phyloP scores from a whole-genome alignment of 2,888 invertebrate species.

The Drosophila mettleri region DNA sequence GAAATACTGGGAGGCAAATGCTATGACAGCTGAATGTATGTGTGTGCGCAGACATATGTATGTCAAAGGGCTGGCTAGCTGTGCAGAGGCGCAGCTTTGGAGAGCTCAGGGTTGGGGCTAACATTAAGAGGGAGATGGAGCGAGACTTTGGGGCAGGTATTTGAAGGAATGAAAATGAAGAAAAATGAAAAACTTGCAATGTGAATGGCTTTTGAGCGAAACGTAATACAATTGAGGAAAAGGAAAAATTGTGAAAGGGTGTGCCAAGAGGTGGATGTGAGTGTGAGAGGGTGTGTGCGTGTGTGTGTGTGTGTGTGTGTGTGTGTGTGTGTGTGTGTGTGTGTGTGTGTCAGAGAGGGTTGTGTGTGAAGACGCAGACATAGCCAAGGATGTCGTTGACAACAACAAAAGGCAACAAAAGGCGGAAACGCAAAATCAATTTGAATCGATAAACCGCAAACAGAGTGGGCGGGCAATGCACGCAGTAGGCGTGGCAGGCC shows the following conservation, averaged over 20 bases:
- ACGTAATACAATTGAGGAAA: slow-evolving; percentile 45
- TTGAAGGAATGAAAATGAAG: slow-evolving; percentile 5
- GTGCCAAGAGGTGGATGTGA: not conserved
- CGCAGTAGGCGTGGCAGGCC: slow-evolving; percentile 8
- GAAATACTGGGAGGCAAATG: slow-evolving; percentile 34
- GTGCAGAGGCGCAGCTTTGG: not conserved
- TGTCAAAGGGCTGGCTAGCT: not conserved
- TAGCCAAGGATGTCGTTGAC: slow-evolving; percentile 58
- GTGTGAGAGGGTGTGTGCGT: not conserved
- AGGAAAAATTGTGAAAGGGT: slow-evolving; percentile 23
- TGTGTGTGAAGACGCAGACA: slow-evolving; percentile 47
- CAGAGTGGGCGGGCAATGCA: slow-evolving; percentile 45
- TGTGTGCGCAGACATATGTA: not conserved
- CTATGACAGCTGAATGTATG: not conserved
- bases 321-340: not conserved
- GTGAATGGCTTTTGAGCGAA: slow-evolving; percentile 54
- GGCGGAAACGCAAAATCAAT: slow-evolving; percentile 71
- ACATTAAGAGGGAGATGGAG: not conserved
- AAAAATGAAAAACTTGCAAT: slow-evolving; percentile 49
- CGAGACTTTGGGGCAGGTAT: not conserved
- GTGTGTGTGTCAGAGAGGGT: too few species aligned
- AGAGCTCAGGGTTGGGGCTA: not conserved
- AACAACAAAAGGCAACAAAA: slow-evolving; percentile 35
- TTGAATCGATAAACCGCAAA: slow-evolving; percentile 77
- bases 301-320: not conserved